These are phyloP conservation scores for Agonum fuliginosum DNA, from an alignment of 2,888 invertebrate species.

Conservation along the genomic window DNA sequence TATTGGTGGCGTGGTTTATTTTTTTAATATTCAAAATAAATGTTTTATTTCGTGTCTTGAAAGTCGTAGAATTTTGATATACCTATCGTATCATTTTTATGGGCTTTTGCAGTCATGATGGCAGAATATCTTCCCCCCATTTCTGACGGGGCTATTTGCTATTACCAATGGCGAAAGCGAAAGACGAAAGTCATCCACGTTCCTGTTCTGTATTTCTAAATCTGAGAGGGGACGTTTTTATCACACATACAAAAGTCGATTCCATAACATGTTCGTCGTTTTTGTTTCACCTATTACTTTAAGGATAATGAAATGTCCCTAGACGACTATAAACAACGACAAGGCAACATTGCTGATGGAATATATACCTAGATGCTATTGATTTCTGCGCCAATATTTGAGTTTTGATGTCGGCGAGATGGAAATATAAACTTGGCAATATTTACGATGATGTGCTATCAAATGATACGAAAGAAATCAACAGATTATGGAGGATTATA, in stretches of 20 bases:
- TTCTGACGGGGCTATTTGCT: constrained; percentile 18
- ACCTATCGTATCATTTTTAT: constrained; percentile 49
- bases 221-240: constrained; percentile 46
- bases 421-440: neutral
- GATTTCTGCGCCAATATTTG: constrained; percentile 19
- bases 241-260: constrained; percentile 42
- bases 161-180: constrained; percentile 22
- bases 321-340: constrained; percentile 35
- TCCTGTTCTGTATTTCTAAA: constrained; percentile 4
- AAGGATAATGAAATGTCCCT: constrained; percentile 26
- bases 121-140: constrained; percentile 35
- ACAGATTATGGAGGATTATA: neutral
- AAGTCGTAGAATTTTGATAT: constrained; percentile 50
- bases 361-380: constrained; percentile 11
- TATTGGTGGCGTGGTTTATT: constrained; percentile 36
- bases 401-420: neutral
- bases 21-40: constrained; percentile 49
- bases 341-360: constrained; percentile 9
- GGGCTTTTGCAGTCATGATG: constrained; percentile 36
- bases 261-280: constrained; percentile 19
- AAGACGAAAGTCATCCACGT: neutral
- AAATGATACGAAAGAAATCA: neutral
- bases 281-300: constrained; percentile 21
- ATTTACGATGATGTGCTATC: neutral
- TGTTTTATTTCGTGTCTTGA: constrained; percentile 33